A percentile compares a stretch with the other conserved stretches of the same genome.
phyloP scores from a whole-genome alignment of 2,888 invertebrate genomes.

The Acleris sparsana region DNA sequence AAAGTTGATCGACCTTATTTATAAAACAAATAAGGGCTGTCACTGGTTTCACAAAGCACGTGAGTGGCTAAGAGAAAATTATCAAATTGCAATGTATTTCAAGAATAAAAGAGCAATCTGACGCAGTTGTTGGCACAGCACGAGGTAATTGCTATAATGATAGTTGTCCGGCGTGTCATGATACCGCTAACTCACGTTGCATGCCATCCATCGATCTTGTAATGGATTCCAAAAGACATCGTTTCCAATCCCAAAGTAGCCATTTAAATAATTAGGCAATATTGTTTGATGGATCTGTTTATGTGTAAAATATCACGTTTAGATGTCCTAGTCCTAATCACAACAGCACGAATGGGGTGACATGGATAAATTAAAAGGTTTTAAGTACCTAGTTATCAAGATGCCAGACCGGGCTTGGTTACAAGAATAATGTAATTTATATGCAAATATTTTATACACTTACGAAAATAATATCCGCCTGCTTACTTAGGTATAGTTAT shows the following conservation, averaged over 20 bases:
- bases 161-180: constrained; percentile 41
- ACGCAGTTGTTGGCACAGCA: constrained; percentile 42
- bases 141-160: constrained; percentile 55
- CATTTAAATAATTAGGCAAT: constrained; percentile 30
- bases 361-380: constrained; percentile 8
- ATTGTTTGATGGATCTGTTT: constrained; percentile 29
- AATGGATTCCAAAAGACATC: constrained; percentile 27
- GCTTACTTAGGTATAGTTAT: too few species aligned
- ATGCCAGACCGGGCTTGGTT: too few species aligned
- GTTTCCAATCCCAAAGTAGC: constrained; percentile 17
- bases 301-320: constrained; percentile 24
- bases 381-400: neutral
- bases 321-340: too few species aligned
- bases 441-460: too few species aligned
- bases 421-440: too few species aligned
- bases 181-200: constrained; percentile 17
- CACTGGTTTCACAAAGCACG: too few species aligned
- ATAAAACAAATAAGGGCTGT: too few species aligned
- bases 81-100: constrained; percentile 52
- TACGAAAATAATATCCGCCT: too few species aligned
- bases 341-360: neutral
- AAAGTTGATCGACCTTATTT: too few species aligned
- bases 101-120: constrained; percentile 50
- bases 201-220: constrained; percentile 30
- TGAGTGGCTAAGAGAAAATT: constrained; percentile 41